phyloP scores from a whole-genome alignment of 2,888 invertebrate genomes.

The Netelia melanura region DNA sequence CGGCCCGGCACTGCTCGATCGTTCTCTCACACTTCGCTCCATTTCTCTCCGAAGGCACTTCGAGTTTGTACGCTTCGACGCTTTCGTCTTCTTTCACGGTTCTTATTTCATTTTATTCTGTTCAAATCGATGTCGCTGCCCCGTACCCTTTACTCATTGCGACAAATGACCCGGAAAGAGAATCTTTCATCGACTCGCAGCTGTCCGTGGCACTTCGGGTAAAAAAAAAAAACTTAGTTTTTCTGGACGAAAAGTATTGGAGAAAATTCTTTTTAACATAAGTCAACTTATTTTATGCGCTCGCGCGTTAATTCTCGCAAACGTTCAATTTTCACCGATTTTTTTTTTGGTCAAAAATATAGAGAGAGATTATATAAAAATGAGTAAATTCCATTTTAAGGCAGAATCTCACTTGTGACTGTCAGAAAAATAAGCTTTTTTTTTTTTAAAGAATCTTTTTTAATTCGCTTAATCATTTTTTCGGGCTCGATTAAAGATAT shows the following conservation, averaged over 20 bases:
- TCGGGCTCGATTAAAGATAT: too few species aligned
- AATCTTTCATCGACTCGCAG: not conserved
- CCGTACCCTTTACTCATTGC: not conserved
- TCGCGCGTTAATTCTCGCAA: too few species aligned
- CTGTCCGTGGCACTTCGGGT: not conserved
- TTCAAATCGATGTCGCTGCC: slow-evolving; percentile 1
- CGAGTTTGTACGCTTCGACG: slow-evolving; percentile 14
- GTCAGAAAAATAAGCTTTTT: too few species aligned
- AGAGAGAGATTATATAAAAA: too few species aligned
- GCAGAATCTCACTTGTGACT: too few species aligned
- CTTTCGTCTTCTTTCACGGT: slow-evolving; percentile 8
- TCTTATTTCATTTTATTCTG: slow-evolving; percentile 29
- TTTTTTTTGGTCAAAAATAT: too few species aligned
- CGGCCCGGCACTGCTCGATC: not conserved
- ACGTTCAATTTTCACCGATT: too few species aligned
- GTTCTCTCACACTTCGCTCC: slow-evolving; percentile 11
- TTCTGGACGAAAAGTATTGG: not conserved
- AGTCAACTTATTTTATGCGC: too few species aligned
- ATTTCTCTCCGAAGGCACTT: not conserved
- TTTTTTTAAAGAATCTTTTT: too few species aligned
- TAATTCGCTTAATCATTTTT: too few species aligned
- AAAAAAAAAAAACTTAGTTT: not conserved
- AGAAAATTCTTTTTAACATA: not conserved
- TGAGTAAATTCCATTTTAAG: too few species aligned
- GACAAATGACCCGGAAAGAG: not conserved